phyloP scores from a whole-genome alignment of 2,797 vertebrate genomes.

The Perdix hodgsoniae region DNA sequence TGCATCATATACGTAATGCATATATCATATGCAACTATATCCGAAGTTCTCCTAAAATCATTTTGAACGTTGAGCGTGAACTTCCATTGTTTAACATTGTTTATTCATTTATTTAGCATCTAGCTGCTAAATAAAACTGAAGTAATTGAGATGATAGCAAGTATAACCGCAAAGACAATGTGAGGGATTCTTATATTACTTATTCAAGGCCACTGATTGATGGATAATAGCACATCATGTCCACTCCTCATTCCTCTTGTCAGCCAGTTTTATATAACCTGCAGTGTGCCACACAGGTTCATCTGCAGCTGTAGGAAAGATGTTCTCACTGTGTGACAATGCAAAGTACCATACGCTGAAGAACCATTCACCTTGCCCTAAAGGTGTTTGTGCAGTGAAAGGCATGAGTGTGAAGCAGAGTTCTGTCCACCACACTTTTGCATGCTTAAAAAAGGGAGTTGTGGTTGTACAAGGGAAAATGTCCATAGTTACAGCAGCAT shows the following conservation, averaged over 20 bases:
- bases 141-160: background rate
- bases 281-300: background rate
- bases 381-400: background rate
- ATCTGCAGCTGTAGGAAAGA: background rate
- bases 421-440: background rate
- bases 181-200: background rate
- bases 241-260: background rate
- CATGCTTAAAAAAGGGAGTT: background rate
- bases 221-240: background rate
- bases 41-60: background rate
- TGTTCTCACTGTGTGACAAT: background rate
- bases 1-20: background rate
- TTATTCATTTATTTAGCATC: background rate
- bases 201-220: background rate
- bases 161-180: background rate
- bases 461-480: accelerated
- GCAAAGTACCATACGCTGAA: background rate
- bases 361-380: background rate
- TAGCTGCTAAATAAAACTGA: background rate
- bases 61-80: background rate
- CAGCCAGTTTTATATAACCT: background rate
- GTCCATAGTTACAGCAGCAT: background rate
- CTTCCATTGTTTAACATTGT: background rate
- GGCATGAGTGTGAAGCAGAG: background rate
- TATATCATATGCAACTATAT: background rate